Percentiles rank a stretch among this genome's conserved stretches.
Evolutionary conservation across 1,140 invertebrate genomes (phyloP).

Genomic region (Scaptomyza pallida): DNA sequence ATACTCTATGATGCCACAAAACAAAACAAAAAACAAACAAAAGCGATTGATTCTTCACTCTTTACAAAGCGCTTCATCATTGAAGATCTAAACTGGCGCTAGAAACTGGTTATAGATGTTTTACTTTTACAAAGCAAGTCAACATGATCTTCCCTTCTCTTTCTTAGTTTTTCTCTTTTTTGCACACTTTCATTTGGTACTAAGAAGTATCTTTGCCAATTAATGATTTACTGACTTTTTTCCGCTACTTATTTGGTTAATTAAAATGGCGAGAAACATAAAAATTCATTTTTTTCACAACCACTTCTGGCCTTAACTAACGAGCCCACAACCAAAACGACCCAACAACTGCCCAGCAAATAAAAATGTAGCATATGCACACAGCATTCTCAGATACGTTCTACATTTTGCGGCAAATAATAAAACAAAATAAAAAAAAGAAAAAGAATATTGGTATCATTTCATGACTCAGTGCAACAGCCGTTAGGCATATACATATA

Average conservation of each 20-base stretch:
- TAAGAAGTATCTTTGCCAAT: slow-evolving; percentile 53
- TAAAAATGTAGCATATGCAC: slow-evolving; percentile 47
- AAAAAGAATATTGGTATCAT: slow-evolving; percentile 56
- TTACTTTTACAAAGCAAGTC: neutral
- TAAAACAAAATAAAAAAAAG: slow-evolving; percentile 66
- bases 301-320: neutral
- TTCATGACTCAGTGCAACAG: slow-evolving; percentile 59
- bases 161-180: slow-evolving; percentile 28
- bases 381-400: slow-evolving; percentile 8
- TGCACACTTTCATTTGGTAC: slow-evolving; percentile 47
- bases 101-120: neutral
- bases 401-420: slow-evolving; percentile 38
- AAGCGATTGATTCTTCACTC: too few species aligned
- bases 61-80: too few species aligned
- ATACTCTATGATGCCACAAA: neutral
- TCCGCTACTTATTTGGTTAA: slow-evolving; percentile 36
- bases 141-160: neutral
- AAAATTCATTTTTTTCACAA: too few species aligned
- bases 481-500: slow-evolving; percentile 31
- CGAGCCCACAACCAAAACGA: neutral
- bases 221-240: slow-evolving; percentile 39
- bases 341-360: neutral
- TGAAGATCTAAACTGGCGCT: slow-evolving; percentile 1
- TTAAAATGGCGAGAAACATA: slow-evolving; percentile 33
- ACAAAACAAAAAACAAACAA: too few species aligned